phyloP scores from a whole-genome alignment of 2,113 vertebrate genomes.

The Anolis carolinensis region DNA sequence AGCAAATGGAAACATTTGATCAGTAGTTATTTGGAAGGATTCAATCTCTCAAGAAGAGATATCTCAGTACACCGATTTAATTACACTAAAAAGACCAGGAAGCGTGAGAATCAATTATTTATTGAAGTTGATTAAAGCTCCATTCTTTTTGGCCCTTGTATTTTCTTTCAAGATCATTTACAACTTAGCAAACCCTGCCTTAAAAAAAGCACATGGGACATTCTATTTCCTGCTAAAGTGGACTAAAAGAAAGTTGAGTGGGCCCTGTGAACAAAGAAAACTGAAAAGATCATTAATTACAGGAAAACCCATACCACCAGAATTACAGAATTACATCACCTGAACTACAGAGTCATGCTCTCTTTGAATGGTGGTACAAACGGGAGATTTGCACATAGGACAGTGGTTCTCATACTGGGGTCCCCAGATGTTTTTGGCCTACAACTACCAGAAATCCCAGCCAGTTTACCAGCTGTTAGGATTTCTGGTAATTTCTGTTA shows the following conservation, averaged over 20 bases:
- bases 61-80: conserved; percentile 54
- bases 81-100: conserved; percentile 56
- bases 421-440: too few relatives aligned
- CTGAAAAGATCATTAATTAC: not conserved
- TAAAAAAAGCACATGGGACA: conserved; percentile 29
- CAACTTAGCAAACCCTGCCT: conserved; percentile 42
- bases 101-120: conserved; percentile 65
- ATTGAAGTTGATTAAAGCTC: conserved; percentile 46
- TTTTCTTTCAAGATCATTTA: conserved; percentile 70
- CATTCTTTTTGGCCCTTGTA: conserved; percentile 36
- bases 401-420: too few relatives aligned
- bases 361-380: not conserved
- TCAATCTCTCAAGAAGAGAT: conserved; percentile 62
- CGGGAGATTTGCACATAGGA: too few relatives aligned
- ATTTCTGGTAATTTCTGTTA: too few relatives aligned
- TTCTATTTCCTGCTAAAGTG: conserved; percentile 52
- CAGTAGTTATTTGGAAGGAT: conserved; percentile 40
- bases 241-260: conserved; percentile 37
- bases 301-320: not conserved
- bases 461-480: too few relatives aligned
- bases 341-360: not conserved
- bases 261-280: conserved; percentile 10
- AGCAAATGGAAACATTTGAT: conserved; percentile 52
- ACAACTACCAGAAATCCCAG: too few relatives aligned
- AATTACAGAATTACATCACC: too few relatives aligned